Conservation (phyloP, 2,797 vertebrate species). For the Ambastaia sidthimunki region DNA sequence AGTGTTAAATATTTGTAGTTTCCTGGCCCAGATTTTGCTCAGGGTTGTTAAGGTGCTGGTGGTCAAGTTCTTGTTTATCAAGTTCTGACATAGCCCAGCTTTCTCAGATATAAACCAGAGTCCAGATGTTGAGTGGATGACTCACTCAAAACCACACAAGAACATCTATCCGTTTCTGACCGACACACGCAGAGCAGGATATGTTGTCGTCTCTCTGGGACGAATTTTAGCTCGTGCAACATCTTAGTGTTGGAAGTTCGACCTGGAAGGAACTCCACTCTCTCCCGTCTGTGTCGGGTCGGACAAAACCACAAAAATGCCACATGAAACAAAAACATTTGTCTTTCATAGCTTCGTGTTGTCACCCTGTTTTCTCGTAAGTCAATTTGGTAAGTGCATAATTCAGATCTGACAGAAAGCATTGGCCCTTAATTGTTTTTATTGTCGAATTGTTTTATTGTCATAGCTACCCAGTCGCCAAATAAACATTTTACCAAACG, state of each 20-base stretch:
- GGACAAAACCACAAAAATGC: slow-evolving; percentile 28
- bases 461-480: not conserved
- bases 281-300: slow-evolving; percentile 20
- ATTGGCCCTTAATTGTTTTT: slow-evolving; percentile 32
- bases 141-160: slow-evolving; percentile 67
- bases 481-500: slow-evolving; percentile 27
- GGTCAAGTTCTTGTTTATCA: slow-evolving; percentile 39
- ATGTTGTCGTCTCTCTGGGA: not conserved
- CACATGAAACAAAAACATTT: slow-evolving; percentile 27
- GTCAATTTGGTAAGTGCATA: slow-evolving; percentile 28
- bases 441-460: slow-evolving; percentile 3
- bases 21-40: not conserved
- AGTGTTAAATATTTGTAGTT: slow-evolving; percentile 14
- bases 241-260: not conserved
- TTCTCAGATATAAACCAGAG: slow-evolving; percentile 46
- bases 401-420: slow-evolving; percentile 16
- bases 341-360: slow-evolving; percentile 29
- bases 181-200: slow-evolving; percentile 34
- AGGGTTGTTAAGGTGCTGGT: slow-evolving; percentile 9
- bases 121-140: slow-evolving; percentile 72
- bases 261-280: slow-evolving; percentile 38
- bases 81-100: slow-evolving; percentile 46
- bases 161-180: slow-evolving; percentile 40
- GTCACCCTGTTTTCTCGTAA: slow-evolving; percentile 51
- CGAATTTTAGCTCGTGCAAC: not conserved